Evolutionary conservation across 2,888 invertebrate genomes (phyloP).

Genomic region (Campoletis raptor): DNA sequence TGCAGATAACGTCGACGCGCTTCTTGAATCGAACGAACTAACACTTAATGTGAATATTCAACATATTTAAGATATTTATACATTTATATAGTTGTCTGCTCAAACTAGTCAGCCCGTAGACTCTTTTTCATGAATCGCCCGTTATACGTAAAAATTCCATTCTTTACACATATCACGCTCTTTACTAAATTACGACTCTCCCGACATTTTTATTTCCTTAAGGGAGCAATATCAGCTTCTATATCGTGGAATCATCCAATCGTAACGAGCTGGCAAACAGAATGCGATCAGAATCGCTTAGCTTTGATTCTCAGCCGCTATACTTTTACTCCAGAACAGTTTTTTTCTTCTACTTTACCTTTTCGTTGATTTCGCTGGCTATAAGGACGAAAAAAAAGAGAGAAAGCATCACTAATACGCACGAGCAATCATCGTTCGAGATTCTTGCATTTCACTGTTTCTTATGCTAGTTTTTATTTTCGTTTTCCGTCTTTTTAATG

Average conservation of each 20-base stretch:
- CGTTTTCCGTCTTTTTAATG: conserved; percentile 2
- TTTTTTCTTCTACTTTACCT: neutral
- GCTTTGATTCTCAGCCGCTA: conserved; percentile 12
- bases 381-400: conserved; percentile 45
- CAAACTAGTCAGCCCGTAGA: neutral
- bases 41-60: conserved; percentile 9
- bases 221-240: neutral
- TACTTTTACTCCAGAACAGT: conserved; percentile 8
- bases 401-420: conserved; percentile 64
- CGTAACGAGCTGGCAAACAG: conserved; percentile 47
- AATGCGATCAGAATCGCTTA: conserved; percentile 25
- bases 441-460: conserved; percentile 37
- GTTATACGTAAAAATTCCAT: neutral
- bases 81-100: neutral
- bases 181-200: neutral
- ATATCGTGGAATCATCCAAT: conserved; percentile 35
- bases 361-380: conserved; percentile 32
- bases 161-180: neutral
- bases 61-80: neutral
- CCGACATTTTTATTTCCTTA: neutral
- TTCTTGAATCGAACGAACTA: conserved; percentile 15
- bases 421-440: conserved; percentile 35
- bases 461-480: conserved; percentile 13
- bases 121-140: neutral
- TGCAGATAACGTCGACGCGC: conserved; percentile 12